A percentile compares a stretch with the other conserved stretches of the same genome.
Evolutionary conservation across 2,888 invertebrate genomes (phyloP).

Genomic region (Nebria salina): DNA sequence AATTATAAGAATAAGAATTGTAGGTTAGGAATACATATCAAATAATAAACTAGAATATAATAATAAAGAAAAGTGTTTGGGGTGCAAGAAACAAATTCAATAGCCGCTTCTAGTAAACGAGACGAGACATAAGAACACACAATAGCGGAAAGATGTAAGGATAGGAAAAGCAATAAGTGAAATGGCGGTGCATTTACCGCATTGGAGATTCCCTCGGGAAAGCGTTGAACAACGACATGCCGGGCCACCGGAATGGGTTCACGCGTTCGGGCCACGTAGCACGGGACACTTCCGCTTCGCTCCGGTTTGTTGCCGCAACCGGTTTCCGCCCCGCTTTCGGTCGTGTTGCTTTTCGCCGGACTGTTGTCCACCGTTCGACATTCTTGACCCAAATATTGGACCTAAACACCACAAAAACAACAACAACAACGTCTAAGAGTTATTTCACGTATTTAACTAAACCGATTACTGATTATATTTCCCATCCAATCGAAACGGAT

Average conservation of each 20-base stretch:
- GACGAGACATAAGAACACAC: not conserved
- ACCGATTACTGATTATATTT: not conserved
- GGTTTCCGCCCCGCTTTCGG: slow-evolving; percentile 52
- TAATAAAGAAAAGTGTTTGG: too few relatives aligned
- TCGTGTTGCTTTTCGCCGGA: slow-evolving; percentile 44
- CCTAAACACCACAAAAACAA: not conserved
- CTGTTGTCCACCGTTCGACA: not conserved
- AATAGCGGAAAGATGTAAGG: not conserved
- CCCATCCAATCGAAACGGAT: too few relatives aligned
- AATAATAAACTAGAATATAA: too few relatives aligned
- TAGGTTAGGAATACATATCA: too few relatives aligned
- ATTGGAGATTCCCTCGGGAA: slow-evolving; percentile 63
- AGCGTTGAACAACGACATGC: slow-evolving; percentile 63
- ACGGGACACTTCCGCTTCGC: slow-evolving; percentile 52
- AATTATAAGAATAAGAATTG: too few relatives aligned
- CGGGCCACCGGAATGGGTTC: slow-evolving; percentile 64
- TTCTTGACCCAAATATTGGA: slow-evolving; percentile 16
- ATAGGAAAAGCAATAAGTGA: not conserved
- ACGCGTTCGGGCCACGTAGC: slow-evolving; percentile 63
- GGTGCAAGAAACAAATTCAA: too few relatives aligned
- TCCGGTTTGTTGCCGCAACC: slow-evolving; percentile 43
- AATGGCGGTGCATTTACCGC: slow-evolving; percentile 54
- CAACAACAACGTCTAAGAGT: not conserved
- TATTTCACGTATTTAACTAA: not conserved
- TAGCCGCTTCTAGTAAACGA: too few relatives aligned